Conservation (phyloP, 2,113 vertebrate species). For the Boleophthalmus pectinirostris region DNA sequence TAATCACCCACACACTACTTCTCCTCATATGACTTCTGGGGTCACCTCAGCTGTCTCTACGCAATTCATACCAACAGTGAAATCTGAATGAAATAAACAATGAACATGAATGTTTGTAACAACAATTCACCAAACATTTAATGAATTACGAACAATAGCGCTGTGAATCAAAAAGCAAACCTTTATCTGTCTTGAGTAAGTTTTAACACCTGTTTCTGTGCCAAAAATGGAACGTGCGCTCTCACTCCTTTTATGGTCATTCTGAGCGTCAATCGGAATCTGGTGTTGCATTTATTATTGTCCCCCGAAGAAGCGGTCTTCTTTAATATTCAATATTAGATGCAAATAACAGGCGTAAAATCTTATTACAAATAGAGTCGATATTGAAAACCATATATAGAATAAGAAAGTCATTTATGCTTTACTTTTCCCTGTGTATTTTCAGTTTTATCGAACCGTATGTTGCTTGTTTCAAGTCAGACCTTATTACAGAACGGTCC, state of each 20-base stretch:
- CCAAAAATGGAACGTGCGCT: conserved; percentile 58
- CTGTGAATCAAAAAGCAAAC: no score
- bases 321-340: not conserved
- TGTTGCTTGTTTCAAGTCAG: conserved; percentile 45
- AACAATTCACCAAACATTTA: not conserved
- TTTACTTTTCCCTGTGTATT: rapidly evolving
- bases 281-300: conserved; percentile 66
- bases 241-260: conserved; percentile 69
- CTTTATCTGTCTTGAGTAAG: not conserved
- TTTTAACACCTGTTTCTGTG: conserved; percentile 51
- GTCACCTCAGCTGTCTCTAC: not conserved
- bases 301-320: not conserved
- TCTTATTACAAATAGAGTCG: not conserved
- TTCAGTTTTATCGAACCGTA: rapidly evolving
- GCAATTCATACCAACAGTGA: not conserved
- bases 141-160: not conserved
- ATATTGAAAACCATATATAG: not conserved
- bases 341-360: rapidly evolving
- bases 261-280: conserved; percentile 53
- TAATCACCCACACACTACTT: not conserved
- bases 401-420: not conserved
- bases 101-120: not conserved
- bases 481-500: conserved; percentile 23
- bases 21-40: not conserved
- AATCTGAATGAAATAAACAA: not conserved